These are phyloP conservation scores for Drosophila eohydei DNA, from an alignment of 2,888 invertebrate genomes.

Conservation along the genomic window DNA sequence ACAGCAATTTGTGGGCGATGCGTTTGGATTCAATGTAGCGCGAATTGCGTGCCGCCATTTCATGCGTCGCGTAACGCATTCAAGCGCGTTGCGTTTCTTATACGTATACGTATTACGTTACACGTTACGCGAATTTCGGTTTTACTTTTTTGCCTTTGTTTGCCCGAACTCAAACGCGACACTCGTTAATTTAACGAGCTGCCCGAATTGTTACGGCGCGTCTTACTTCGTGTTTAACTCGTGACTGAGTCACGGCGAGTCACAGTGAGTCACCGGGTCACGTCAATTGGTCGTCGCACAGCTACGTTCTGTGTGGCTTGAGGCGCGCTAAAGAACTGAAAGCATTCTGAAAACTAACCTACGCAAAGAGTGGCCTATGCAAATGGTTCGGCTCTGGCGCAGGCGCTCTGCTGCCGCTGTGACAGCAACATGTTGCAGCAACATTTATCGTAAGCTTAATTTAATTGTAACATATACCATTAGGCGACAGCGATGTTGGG, in stretches of 20 bases:
- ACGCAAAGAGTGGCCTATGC: slow-evolving; percentile 54
- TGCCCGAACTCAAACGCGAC: slow-evolving; percentile 11
- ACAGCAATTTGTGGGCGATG: slow-evolving; percentile 69
- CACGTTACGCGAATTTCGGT: slow-evolving; percentile 6
- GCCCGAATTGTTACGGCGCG: slow-evolving; percentile 21
- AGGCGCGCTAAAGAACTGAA: slow-evolving; percentile 73
- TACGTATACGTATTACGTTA: slow-evolving; percentile 12
- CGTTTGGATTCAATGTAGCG: slow-evolving; percentile 75
- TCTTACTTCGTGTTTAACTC: slow-evolving; percentile 10
- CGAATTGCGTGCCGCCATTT: slow-evolving; percentile 81
- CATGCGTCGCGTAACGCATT: slow-evolving; percentile 73
- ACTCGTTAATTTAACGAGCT: slow-evolving; percentile 23
- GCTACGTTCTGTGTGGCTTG: slow-evolving; percentile 70
- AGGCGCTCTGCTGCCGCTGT: slow-evolving; percentile 29
- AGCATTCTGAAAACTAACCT: slow-evolving; percentile 43
- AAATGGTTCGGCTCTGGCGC: slow-evolving; percentile 47
- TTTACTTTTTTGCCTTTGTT: background rate
- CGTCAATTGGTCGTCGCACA: slow-evolving; percentile 2
- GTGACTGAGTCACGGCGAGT: slow-evolving; percentile 25
- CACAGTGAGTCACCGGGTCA: slow-evolving; percentile 42
- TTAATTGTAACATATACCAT: slow-evolving; percentile 59
- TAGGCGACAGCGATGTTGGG: background rate
- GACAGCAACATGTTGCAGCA: slow-evolving; percentile 70
- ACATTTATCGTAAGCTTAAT: slow-evolving; percentile 73
- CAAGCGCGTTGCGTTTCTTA: slow-evolving; percentile 55